A percentile compares a stretch with the other conserved stretches of the same genome.
These are phyloP conservation scores for Mystacornis crossleyi DNA, from an alignment of 2,113 vertebrate species.

Conservation along the genomic window DNA sequence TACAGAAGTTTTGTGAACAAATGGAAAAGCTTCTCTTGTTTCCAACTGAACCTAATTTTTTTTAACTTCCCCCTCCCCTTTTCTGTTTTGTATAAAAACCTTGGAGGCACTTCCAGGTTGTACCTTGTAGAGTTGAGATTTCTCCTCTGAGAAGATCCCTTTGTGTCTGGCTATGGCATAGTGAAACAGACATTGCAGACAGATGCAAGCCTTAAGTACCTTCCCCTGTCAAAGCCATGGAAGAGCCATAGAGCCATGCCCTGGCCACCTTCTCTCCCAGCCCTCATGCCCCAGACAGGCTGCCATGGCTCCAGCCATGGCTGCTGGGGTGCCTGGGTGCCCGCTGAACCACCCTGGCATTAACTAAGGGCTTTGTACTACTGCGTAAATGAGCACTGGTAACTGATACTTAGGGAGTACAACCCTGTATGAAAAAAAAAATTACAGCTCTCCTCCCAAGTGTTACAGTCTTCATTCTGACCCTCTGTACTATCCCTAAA, in stretches of 20 bases:
- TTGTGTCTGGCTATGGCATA: not conserved
- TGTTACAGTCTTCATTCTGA: not conserved
- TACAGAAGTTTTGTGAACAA: not conserved
- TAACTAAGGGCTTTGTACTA: accelerated
- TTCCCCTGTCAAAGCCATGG: constrained; percentile 27
- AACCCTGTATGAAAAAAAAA: not conserved
- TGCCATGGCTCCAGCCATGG: not conserved
- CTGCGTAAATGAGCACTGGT: not conserved
- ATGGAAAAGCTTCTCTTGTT: not conserved
- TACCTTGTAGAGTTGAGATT: not conserved
- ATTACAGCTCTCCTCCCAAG: not conserved
- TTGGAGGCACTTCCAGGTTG: not conserved
- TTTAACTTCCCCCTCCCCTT: not conserved
- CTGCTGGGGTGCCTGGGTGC: not conserved
- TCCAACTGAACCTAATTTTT: not conserved
- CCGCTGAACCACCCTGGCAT: accelerated
- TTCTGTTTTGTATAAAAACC: not conserved
- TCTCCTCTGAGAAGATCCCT: not conserved
- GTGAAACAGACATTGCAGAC: constrained; percentile 33
- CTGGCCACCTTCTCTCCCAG: not conserved
- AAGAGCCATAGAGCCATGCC: not conserved
- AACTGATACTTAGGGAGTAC: not conserved
- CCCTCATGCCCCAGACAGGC: not conserved
- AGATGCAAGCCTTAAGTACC: constrained; percentile 12
- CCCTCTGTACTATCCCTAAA: not conserved